Base-by-base conservation (phyloP, 2,113 vertebrate species). In the Pogonocichla stellata region DNA sequence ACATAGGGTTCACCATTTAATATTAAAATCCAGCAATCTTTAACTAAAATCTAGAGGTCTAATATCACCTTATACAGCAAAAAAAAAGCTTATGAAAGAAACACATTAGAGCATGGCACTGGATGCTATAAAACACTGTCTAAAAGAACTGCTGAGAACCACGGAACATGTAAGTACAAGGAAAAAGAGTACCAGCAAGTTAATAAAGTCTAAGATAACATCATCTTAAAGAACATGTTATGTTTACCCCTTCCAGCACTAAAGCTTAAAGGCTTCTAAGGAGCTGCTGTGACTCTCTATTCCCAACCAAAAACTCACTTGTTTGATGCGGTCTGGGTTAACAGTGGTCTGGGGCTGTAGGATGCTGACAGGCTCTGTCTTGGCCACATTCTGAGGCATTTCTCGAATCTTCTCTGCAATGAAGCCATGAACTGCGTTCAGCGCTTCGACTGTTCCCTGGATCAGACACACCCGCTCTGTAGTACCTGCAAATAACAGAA, bases 361-460 rank as follows among this genome's bases (percentile, higher is more conserved):
- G 94, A 99, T 99, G 98, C 99, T 99, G 98, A 99, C 99, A 43
- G 99, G 99, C 86, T 99, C 99, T 38, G 99, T 99, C 98, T 99
- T 99, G 97, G 99, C 99, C 97, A 99, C 99, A 86, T 99, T 99
- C 98, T 99, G 99, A 94, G 99, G 99, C 99, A 99, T 99, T 98
- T 99, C 99, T 28, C 99, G 99, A 95, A 99, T 99, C 97, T 99
- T 99, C 98, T 99, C 99, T 38, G 99, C 99, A 86, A 99, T 99
- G 97, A 99, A 99, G 98, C 99, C 99, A 98, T 99, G 99, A 95
- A 99, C 99, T 53, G 99, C 99, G 97, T 99, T 99, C 93, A 99
- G 98, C 69, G 99, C 99, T 98, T 99, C 99, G 36, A 99, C 99
- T 77, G 99, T 99, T 98, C 99, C 99, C 98, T 99, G 99, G 98